These are phyloP conservation scores for Coracopsis vasa DNA, from an alignment of 2,113 vertebrate species.

Conservation along the genomic window DNA sequence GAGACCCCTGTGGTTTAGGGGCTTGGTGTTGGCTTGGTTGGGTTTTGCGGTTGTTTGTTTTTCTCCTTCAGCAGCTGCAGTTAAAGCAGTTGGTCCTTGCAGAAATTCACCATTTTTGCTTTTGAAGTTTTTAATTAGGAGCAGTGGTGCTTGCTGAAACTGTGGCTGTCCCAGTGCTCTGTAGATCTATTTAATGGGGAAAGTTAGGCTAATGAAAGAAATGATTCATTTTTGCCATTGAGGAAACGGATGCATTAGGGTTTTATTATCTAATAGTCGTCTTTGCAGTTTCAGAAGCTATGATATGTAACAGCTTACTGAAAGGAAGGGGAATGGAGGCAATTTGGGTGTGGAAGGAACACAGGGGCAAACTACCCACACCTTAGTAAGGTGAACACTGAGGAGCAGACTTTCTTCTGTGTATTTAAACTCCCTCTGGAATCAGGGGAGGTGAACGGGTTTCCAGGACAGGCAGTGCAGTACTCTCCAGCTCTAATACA, in stretches of 20 bases:
- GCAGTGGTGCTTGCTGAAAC: not conserved
- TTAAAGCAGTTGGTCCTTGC: not conserved
- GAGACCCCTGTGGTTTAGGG: not conserved
- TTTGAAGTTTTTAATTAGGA: conserved; percentile 57
- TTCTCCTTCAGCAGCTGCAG: not conserved
- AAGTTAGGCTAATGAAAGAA: conserved; percentile 45
- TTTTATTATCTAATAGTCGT: not conserved
- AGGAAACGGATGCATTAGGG: not conserved
- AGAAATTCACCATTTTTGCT: not conserved
- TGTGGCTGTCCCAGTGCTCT: not conserved
- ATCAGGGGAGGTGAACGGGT: not conserved
- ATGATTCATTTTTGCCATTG: not conserved
- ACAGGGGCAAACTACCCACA: not conserved
- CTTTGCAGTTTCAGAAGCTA: not conserved
- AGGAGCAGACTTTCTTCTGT: not conserved
- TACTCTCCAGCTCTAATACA: not conserved
- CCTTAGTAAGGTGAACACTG: not conserved
- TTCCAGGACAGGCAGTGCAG: not conserved
- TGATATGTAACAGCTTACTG: not conserved
- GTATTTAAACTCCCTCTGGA: not conserved
- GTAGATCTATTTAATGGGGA: not conserved
- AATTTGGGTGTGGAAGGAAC: not conserved
- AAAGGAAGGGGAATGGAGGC: not conserved
- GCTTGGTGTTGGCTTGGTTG: not conserved
- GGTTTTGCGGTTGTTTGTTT: not conserved